Evolutionary conservation across 2,113 vertebrate species (phyloP).

Genomic region (Tympanuchus pallidicinctus): DNA sequence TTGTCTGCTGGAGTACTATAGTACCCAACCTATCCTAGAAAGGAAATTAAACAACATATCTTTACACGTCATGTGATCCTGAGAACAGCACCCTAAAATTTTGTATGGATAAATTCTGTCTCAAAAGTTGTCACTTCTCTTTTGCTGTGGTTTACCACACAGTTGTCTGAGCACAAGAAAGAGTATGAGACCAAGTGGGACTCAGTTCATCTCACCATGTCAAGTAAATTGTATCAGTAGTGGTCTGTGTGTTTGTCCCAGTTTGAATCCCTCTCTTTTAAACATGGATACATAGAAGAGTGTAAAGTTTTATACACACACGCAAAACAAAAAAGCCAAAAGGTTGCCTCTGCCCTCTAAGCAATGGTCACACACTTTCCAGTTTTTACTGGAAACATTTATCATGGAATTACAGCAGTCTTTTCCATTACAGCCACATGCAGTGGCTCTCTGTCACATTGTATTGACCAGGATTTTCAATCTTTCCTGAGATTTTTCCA

Average conservation of each 20-base stretch:
- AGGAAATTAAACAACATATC: not conserved
- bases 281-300: not conserved
- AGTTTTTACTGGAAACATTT: conserved; percentile 29
- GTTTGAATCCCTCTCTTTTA: not conserved
- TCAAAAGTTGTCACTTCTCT: not conserved
- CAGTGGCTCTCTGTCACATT: not conserved
- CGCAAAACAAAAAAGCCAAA: not conserved
- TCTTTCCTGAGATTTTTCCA: not conserved
- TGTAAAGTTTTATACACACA: not conserved
- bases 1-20: not conserved
- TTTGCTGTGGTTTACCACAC: not conserved
- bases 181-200: not conserved
- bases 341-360: not conserved
- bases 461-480: conserved; percentile 4
- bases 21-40: not conserved
- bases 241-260: not conserved
- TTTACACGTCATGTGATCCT: not conserved
- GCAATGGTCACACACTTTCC: not conserved
- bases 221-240: not conserved
- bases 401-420: not conserved
- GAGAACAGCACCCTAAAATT: not conserved
- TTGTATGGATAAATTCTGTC: not conserved
- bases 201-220: not conserved
- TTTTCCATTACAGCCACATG: not conserved
- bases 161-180: not conserved